A percentile compares a stretch with the other conserved stretches of the same genome.
phyloP scores from a whole-genome alignment of 2,113 vertebrate species.

The Hemichromis elongatus region DNA sequence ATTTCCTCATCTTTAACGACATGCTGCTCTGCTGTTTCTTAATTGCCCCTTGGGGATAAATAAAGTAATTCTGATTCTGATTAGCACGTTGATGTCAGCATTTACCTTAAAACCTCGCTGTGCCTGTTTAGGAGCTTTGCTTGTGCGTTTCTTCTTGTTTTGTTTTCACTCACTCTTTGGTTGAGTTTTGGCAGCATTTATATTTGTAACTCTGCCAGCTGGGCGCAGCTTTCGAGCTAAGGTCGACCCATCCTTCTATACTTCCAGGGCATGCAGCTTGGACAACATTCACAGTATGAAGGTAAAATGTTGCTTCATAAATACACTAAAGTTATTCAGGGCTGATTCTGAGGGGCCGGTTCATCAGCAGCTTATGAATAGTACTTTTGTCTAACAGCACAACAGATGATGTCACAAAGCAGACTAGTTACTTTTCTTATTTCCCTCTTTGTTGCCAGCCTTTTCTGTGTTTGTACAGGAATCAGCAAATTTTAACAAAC shows the following conservation, averaged over 20 bases:
- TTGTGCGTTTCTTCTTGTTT: background rate
- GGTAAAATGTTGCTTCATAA: fast-evolving
- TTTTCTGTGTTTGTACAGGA: background rate
- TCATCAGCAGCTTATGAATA: background rate
- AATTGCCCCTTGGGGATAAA: no score
- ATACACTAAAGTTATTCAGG: background rate
- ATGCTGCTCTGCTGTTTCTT: no score
- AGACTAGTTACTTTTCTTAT: fast-evolving
- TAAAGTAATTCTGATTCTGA: no score
- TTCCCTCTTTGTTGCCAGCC: background rate
- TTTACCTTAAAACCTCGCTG: background rate
- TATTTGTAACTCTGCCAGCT: background rate
- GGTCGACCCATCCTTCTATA: background rate
- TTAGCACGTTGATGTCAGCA: background rate
- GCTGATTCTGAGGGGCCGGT: background rate
- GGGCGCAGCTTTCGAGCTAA: background rate
- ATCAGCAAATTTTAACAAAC: background rate
- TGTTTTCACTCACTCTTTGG: background rate
- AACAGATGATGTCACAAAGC: background rate
- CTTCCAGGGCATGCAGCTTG: background rate
- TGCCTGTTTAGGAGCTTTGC: background rate
- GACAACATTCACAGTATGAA: background rate
- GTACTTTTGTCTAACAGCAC: background rate
- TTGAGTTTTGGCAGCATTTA: background rate
- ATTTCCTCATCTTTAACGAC: no score